These are phyloP conservation scores for Trochalopteron elliotii DNA, from an alignment of 2,113 vertebrate genomes.

Conservation along the genomic window DNA sequence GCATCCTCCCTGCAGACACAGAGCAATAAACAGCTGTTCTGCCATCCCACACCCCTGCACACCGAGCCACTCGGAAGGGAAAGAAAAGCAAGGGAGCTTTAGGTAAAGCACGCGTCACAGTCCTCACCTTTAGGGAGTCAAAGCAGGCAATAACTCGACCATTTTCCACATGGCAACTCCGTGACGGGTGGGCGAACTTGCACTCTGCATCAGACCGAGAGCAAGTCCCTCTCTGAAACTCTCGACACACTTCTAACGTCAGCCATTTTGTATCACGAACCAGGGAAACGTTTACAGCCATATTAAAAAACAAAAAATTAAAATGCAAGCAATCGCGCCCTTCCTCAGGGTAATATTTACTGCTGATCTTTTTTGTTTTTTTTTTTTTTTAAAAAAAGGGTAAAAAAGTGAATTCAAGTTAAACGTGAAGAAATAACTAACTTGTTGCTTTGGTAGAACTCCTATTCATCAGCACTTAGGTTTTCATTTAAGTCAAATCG, in stretches of 20 bases:
- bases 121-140: constrained; percentile 97
- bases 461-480: constrained; percentile 78
- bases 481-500: constrained; percentile 75
- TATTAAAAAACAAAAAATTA: constrained; percentile 72
- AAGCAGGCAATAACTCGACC: constrained; percentile 98
- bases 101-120: neutral
- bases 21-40: neutral
- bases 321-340: constrained; percentile 50
- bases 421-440: constrained; percentile 73
- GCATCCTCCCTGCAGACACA: neutral
- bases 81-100: neutral
- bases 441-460: constrained; percentile 79
- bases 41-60: neutral
- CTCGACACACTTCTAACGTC: constrained; percentile 98
- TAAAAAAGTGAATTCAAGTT: constrained; percentile 76
- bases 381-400: constrained; percentile 57
- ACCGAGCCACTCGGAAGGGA: neutral
- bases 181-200: constrained; percentile 97
- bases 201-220: constrained; percentile 93
- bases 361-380: neutral
- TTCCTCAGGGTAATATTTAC: constrained; percentile 50
- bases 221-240: constrained; percentile 98
- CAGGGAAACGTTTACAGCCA: constrained; percentile 91
- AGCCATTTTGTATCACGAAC: constrained; percentile 98
- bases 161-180: constrained; percentile 97